These are phyloP conservation scores for Pocota personata DNA, from an alignment of 2,888 invertebrate genomes.

Conservation along the genomic window DNA sequence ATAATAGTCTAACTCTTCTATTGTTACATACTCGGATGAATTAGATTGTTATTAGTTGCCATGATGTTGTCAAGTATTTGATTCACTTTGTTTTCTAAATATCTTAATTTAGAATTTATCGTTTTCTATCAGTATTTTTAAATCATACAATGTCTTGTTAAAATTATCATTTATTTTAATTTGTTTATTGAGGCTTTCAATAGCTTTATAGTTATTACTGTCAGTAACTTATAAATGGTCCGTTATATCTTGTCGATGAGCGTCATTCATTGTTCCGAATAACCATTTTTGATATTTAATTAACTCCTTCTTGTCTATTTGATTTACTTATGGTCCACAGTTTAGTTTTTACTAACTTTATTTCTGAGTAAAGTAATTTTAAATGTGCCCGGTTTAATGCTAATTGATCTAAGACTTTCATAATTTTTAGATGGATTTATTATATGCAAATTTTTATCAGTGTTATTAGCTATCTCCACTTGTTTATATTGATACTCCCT, in stretches of 20 bases:
- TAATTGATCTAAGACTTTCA: neutral
- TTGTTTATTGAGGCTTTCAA: too few relatives aligned
- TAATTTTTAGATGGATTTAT: neutral
- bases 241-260: too few relatives aligned
- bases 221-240: too few relatives aligned
- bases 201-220: too few relatives aligned
- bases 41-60: conserved; percentile 31
- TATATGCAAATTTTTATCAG: too few relatives aligned
- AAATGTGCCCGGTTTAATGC: neutral
- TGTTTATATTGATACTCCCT: too few relatives aligned
- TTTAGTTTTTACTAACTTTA: conserved; percentile 10
- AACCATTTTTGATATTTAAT: conserved; percentile 17
- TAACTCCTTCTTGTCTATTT: conserved; percentile 27
- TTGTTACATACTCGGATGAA: conserved; percentile 44
- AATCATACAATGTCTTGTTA: conserved; percentile 22
- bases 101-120: conserved; percentile 40
- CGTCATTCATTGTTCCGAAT: conserved; percentile 1
- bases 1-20: conserved; percentile 30
- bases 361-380: neutral
- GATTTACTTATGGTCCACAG: conserved; percentile 7
- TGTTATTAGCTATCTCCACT: too few relatives aligned
- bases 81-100: conserved; percentile 47
- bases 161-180: neutral
- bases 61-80: conserved; percentile 47
- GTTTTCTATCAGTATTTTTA: conserved; percentile 30